Percentiles rank a stretch among this genome's conserved stretches.
Conservation (phyloP, 2,888 invertebrate genomes). For the Plebejus argus region DNA sequence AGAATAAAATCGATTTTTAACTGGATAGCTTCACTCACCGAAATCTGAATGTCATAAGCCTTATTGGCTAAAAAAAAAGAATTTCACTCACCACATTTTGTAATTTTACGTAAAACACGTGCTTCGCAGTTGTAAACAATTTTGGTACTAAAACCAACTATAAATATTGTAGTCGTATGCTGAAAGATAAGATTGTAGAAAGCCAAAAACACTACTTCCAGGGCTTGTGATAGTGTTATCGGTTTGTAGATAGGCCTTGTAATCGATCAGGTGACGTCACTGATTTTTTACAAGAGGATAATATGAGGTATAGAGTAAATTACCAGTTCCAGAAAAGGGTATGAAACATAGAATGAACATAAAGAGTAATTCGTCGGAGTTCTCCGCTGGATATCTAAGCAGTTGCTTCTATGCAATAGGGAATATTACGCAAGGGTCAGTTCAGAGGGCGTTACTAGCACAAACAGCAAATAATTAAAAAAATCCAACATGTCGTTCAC, state of each 20-base stretch:
- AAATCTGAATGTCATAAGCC: background rate
- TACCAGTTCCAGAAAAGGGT: background rate
- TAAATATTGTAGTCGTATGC: slow-evolving; percentile 13
- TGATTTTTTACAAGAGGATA: background rate
- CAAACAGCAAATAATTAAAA: too few species aligned
- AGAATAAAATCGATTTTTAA: background rate
- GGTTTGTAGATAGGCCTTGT: slow-evolving; percentile 12
- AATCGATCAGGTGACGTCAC: slow-evolving; percentile 9
- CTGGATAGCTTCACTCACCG: background rate
- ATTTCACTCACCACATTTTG: slow-evolving; percentile 25
- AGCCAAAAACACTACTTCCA: background rate
- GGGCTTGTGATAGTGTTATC: slow-evolving; percentile 3
- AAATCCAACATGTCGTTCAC: too few species aligned
- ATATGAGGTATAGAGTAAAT: background rate
- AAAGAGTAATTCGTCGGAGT: too few species aligned
- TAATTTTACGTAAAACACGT: slow-evolving; percentile 9
- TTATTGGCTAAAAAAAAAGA: background rate
- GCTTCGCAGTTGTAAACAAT: slow-evolving; percentile 28
- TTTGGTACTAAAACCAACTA: slow-evolving; percentile 23
- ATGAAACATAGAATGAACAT: too few species aligned
- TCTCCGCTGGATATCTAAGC: too few species aligned
- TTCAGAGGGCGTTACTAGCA: too few species aligned
- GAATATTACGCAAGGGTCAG: too few species aligned
- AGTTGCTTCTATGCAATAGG: too few species aligned
- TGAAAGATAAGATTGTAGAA: slow-evolving; percentile 25